Evolutionary conservation across 2,797 vertebrate species (phyloP).

Genomic region (Catharus ustulatus): DNA sequence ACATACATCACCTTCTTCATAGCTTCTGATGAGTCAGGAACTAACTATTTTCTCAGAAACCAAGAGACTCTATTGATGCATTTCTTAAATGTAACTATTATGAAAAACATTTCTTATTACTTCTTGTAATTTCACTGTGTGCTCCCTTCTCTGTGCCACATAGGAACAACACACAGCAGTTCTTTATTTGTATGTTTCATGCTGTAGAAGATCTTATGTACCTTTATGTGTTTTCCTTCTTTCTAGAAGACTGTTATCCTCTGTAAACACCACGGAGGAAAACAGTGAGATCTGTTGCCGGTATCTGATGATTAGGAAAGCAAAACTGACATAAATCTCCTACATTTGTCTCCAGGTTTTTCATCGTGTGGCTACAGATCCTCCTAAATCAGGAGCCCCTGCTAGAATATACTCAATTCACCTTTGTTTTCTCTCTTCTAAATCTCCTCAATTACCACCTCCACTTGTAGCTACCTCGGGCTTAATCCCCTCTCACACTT

Average conservation of each 20-base stretch:
- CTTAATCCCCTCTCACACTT: neutral
- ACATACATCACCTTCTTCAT: neutral
- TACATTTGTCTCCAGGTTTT: neutral
- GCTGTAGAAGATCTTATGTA: neutral
- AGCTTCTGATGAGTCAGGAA: neutral
- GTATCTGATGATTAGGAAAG: neutral
- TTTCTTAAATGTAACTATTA: neutral
- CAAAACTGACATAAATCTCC: neutral
- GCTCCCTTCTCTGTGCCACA: neutral
- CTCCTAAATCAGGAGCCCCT: neutral
- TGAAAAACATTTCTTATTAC: neutral
- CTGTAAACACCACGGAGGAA: neutral
- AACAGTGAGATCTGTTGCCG: neutral
- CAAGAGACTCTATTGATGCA: neutral
- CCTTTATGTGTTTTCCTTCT: neutral
- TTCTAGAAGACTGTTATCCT: neutral
- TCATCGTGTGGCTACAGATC: fast-evolving
- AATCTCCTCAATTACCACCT: neutral
- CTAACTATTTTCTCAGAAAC: neutral
- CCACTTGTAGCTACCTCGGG: neutral
- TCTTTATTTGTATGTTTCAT: neutral
- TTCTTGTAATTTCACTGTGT: neutral
- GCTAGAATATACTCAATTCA: neutral
- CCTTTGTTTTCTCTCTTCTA: neutral
- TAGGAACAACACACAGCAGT: neutral